A percentile compares a stretch with the other conserved stretches of the same genome.
Evolutionary conservation across 2,797 vertebrate genomes (phyloP).

Genomic region (Anolis apletophallus): DNA sequence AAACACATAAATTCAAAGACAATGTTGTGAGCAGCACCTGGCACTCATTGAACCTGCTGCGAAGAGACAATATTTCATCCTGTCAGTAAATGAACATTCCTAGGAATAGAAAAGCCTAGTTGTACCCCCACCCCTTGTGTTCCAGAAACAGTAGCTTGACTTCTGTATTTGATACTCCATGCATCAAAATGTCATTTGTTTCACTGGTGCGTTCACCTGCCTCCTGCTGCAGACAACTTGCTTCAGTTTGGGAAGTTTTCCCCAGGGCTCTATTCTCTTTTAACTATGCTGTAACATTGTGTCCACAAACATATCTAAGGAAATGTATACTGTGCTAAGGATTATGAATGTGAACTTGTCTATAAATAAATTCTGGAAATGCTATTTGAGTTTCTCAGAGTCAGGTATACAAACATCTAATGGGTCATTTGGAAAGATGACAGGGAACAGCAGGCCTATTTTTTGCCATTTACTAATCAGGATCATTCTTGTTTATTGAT

Average conservation of each 20-base stretch:
- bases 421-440: slow-evolving; percentile 89
- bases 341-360: slow-evolving; percentile 77
- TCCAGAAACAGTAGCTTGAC: slow-evolving; percentile 79
- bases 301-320: slow-evolving; percentile 87
- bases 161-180: slow-evolving; percentile 91
- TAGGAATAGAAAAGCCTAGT: slow-evolving; percentile 77
- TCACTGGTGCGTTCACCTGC: slow-evolving; percentile 85
- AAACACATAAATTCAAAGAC: slow-evolving; percentile 91
- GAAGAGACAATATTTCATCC: slow-evolving; percentile 89
- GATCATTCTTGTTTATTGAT: slow-evolving; percentile 72
- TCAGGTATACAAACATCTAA: slow-evolving; percentile 80
- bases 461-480: slow-evolving; percentile 66
- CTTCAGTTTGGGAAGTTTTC: slow-evolving; percentile 87
- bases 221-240: slow-evolving; percentile 84
- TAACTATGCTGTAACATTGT: slow-evolving; percentile 92
- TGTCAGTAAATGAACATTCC: slow-evolving; percentile 93
- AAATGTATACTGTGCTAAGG: slow-evolving; percentile 86
- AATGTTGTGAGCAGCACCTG: slow-evolving; percentile 89
- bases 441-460: slow-evolving; percentile 80
- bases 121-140: slow-evolving; percentile 79
- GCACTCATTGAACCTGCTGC: slow-evolving; percentile 86
- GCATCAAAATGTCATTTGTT: slow-evolving; percentile 87
- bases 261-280: slow-evolving; percentile 85
- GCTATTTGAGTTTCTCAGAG: slow-evolving; percentile 83
- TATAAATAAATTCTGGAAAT: slow-evolving; percentile 79